Evolutionary conservation across 2,113 vertebrate species (phyloP).

Genomic region (Periophthalmus modestus): DNA sequence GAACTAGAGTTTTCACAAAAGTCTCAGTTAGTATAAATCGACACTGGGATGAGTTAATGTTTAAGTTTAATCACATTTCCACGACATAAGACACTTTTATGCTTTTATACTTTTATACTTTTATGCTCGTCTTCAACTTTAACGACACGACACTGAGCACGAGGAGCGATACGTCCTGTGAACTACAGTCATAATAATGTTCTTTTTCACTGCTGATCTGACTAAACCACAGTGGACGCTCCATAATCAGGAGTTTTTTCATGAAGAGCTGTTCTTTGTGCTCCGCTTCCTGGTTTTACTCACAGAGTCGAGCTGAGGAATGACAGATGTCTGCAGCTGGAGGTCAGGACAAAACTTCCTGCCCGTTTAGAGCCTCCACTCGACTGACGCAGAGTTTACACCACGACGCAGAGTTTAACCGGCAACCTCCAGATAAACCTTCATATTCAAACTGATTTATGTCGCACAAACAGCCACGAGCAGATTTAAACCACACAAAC

Average conservation of each 20-base stretch:
- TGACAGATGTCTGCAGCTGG: slow-evolving; percentile 92
- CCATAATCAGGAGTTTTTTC: slow-evolving; percentile 9
- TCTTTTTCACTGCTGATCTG: slow-evolving; percentile 16
- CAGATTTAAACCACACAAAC: too few species aligned
- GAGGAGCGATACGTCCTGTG: neutral
- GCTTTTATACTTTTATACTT: too few species aligned
- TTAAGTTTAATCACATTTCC: neutral
- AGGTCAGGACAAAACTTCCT: slow-evolving; percentile 89
- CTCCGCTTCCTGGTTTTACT: slow-evolving; percentile 51
- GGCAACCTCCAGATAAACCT: too few species aligned
- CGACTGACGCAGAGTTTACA: slow-evolving; percentile 31
- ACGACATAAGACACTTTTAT: neutral
- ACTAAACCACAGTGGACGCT: slow-evolving; percentile 13
- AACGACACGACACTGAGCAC: too few species aligned
- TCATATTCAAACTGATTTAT: too few species aligned
- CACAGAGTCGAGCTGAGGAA: slow-evolving; percentile 77
- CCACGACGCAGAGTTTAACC: slow-evolving; percentile 16
- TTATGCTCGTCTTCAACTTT: too few species aligned
- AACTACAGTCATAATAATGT: neutral
- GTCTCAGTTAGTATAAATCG: neutral
- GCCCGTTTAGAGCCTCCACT: slow-evolving; percentile 63
- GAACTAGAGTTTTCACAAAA: neutral
- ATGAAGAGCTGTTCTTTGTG: slow-evolving; percentile 41
- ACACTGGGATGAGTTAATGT: neutral
- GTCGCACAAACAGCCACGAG: too few species aligned